phyloP scores from a whole-genome alignment of 1,140 invertebrate genomes.

The Liolophura sinensis region DNA sequence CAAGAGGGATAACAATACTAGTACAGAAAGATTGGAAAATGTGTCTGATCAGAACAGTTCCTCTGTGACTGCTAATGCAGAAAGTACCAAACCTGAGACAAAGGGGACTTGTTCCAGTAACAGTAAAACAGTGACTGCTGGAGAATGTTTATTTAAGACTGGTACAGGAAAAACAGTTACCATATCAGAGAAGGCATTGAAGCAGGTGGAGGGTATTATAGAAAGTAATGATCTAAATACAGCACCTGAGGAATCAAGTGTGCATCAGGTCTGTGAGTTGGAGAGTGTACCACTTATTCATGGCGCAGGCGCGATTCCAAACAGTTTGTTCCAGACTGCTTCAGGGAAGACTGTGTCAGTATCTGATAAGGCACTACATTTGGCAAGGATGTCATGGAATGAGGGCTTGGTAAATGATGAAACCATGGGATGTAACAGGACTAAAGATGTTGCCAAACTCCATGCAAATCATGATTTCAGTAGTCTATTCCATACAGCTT shows the following conservation, averaged over 20 bases:
- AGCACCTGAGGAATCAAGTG: neutral
- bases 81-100: too few relatives aligned
- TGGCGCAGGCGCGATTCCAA: neutral
- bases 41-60: too few relatives aligned
- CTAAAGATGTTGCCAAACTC: neutral
- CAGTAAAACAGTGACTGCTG: neutral
- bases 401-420: neutral
- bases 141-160: slow-evolving; percentile 16
- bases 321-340: slow-evolving; percentile 25
- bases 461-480: slow-evolving; percentile 1
- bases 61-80: too few relatives aligned
- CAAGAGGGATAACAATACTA: neutral
- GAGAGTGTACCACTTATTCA: slow-evolving; percentile 1
- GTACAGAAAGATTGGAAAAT: too few relatives aligned
- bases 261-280: neutral
- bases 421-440: slow-evolving; percentile 3
- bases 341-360: slow-evolving; percentile 16
- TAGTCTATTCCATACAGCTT: slow-evolving; percentile 16
- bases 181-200: slow-evolving; percentile 17
- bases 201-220: slow-evolving; percentile 2
- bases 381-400: slow-evolving; percentile 12
- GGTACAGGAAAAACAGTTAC: slow-evolving; percentile 18
- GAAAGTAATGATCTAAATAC: slow-evolving; percentile 1
- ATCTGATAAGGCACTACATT: slow-evolving; percentile 12
- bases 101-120: too few relatives aligned